Evolutionary conservation across 2,797 vertebrate species (phyloP), one percentile per base, ranked within the genome.

Genomic region (Bovichtus diacanthus): DNA sequence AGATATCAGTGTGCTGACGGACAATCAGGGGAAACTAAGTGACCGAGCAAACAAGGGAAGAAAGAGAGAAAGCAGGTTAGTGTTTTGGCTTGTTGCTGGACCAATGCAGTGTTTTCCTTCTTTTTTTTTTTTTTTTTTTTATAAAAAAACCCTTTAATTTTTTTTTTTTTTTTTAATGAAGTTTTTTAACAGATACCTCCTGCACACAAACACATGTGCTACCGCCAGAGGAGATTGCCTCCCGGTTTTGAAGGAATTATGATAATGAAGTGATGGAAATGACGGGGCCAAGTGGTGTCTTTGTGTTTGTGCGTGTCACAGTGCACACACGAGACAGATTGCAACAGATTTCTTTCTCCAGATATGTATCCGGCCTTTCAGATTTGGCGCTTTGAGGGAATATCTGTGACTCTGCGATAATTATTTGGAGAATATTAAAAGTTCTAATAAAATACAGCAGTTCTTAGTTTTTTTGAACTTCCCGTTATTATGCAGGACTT

Each of bases 191-290:
- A 49, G n/a, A 55, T 70, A 51, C 70, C 55, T 71, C 59, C 44
- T 31, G 19, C 47, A 44, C 53, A 67, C 59, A 62, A 43, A 29
- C 43, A 60, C 56, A 72, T 36, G 62, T 61, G 29, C 59, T 61
- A 25, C 54, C 38, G 27, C 56, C 67, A 41, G 54, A 74, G 62
- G 27, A 51, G 50, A 36, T 46, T 67, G 65, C 70, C 63, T 82
- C 34, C 56, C 21, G 51, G 15, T 27, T 27, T 56, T 71, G 16
- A 49, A 63, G 10, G 27, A 72, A 11, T 73, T 23, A 44, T 63
- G 69, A 84, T 76, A 68, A 67, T 63, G 51, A 16, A 67, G 47
- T 44, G 56, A 89, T 85, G 76, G 49, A 74, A 78, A 43, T n/a
- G 39, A 85, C 67, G 27, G 6, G 34, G 81, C 83, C 66, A 85